Evolutionary conservation across 2,113 vertebrate genomes (phyloP).

Genomic region (Bothrops jararaca): DNA sequence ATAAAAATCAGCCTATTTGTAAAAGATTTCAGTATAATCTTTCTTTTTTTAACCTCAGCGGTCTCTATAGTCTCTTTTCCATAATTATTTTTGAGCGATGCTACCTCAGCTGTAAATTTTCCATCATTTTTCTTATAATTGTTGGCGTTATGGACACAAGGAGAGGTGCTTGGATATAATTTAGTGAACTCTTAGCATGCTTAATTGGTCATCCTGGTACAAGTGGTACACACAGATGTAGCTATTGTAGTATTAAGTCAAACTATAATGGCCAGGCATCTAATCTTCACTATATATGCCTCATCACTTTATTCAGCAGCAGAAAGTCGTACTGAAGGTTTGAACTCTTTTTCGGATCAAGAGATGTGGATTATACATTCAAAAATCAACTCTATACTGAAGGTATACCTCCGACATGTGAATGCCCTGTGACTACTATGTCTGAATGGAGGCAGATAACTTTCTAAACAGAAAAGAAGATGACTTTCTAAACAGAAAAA

Average conservation of each 20-base stretch:
- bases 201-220: background rate
- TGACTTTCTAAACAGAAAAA: conserved; percentile 1
- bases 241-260: background rate
- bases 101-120: background rate
- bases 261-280: background rate
- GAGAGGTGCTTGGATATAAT: background rate
- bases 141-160: background rate
- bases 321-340: background rate
- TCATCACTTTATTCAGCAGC: background rate
- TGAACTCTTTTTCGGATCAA: too few relatives aligned
- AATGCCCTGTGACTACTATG: background rate
- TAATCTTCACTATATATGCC: background rate
- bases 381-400: background rate
- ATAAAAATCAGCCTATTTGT: background rate
- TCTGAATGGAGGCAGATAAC: background rate
- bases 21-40: background rate
- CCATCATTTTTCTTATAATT: background rate
- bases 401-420: background rate
- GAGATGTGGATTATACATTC: background rate
- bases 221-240: background rate
- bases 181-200: background rate
- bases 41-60: background rate
- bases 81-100: background rate
- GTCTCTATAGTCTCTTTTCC: background rate
- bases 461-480: background rate